Percentiles rank a stretch among this genome's conserved stretches.
Evolutionary conservation across 1,140 invertebrate species (phyloP).

Genomic region (Trachymyrmex cornetzi): DNA sequence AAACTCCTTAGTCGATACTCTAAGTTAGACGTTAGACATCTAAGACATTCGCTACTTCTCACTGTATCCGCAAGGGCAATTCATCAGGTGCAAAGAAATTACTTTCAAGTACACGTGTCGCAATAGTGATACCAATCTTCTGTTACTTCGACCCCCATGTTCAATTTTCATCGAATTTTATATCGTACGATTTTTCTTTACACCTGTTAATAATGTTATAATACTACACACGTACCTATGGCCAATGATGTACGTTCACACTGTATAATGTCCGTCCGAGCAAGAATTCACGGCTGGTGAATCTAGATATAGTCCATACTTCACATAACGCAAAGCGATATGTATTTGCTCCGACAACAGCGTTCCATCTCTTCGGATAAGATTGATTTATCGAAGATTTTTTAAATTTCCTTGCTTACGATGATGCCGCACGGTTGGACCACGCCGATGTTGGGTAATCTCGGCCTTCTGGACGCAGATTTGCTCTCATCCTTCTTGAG

Average conservation of each 20-base stretch:
- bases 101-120: conserved; percentile 7
- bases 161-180: conserved; percentile 21
- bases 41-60: conserved; percentile 53
- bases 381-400: neutral
- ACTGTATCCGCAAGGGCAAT: conserved; percentile 20
- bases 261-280: neutral
- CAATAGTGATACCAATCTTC: neutral
- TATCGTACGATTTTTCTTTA: conserved; percentile 20
- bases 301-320: neutral
- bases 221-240: conserved; percentile 50
- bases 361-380: neutral
- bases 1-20: conserved; percentile 20
- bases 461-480: conserved; percentile 79
- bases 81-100: conserved; percentile 42
- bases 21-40: conserved; percentile 27
- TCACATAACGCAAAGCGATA: neutral
- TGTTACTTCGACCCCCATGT: neutral
- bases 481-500: conserved; percentile 92
- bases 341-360: neutral
- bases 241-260: neutral
- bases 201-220: neutral
- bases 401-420: conserved; percentile 80
- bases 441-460: conserved; percentile 79
- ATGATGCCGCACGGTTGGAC: conserved; percentile 85
- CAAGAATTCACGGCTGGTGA: neutral